Evolutionary conservation across 2,888 invertebrate species (phyloP), one percentile per base, ranked within the genome.

Genomic region (Mythimna vitellina): DNA sequence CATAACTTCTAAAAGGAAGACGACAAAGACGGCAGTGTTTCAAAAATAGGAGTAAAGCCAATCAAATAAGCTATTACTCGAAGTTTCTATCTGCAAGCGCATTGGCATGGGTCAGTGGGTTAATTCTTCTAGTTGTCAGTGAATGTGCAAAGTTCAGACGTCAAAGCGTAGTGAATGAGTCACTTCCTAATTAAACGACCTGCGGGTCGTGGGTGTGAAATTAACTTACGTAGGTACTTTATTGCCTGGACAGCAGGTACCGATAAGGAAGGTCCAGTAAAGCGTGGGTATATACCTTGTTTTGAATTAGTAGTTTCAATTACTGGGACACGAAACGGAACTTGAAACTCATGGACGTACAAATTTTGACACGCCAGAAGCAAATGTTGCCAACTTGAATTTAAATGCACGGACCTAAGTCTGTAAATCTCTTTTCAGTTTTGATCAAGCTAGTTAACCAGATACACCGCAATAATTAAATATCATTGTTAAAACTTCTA

Each of bases 151-250:
- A 80, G 80, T 76, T 80, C 57, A 66, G 49, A 54, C 53, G 53
- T 76, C 80, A 66, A 73, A 49, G 65, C 51, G 29, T 58, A 73
- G 64, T 65, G 65, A 80, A 80, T 73, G 80, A 76, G 17, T 80
- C 80, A 73, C 65, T 80, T 80, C 80, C 65, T 76, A 80, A 76
- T 80, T 76, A 80, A 80, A 65, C 57, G 80, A 76, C 74, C 76
- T 58, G 65, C 3, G 14, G 80, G 76, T 80, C 76, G 74, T 80
- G 80, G 74, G 80, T 80, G 80, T 65, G 80, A 80, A 76, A 80
- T 80, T 65, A 65, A 79, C 61, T 76, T 61, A 73, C 32, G 65
- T 20, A 10, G 8, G 62, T 58, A 54, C 57, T 71, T 71, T 78
- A 78, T 71, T n/a, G 56, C 58, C 46, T 63, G 20, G 62, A 63